These are phyloP conservation scores for Caradrina kadenii DNA, from an alignment of 2,888 invertebrate genomes.

Conservation along the genomic window DNA sequence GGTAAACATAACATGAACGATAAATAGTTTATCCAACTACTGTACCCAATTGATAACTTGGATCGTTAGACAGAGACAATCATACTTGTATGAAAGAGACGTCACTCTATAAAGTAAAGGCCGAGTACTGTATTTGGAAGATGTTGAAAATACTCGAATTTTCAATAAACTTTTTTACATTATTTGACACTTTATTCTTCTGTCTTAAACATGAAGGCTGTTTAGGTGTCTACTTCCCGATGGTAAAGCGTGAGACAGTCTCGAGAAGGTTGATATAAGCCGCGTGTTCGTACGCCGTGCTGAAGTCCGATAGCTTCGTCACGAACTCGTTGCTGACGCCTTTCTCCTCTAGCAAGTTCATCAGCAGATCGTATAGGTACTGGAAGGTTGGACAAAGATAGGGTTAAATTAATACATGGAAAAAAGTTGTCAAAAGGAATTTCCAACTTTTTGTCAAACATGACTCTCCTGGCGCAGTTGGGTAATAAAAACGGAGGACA, in stretches of 20 bases:
- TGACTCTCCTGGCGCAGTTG: no score
- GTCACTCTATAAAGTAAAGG: background rate
- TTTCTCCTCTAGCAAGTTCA: conserved; percentile 98
- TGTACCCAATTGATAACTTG: no score
- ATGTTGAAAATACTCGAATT: conserved; percentile 31
- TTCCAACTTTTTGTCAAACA: no score
- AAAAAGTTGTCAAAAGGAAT: background rate
- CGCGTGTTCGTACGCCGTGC: conserved; percentile 97
- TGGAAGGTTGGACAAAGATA: conserved; percentile 82
- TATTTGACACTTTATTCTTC: conserved; percentile 31
- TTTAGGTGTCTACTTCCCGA: conserved; percentile 83
- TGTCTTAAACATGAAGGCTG: background rate
- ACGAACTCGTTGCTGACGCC: conserved; percentile 98
- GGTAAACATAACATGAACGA: background rate
- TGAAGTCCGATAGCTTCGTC: conserved; percentile 96
- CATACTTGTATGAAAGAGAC: background rate
- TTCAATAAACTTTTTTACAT: conserved; percentile 8
- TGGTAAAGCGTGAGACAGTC: conserved; percentile 96
- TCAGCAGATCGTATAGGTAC: conserved; percentile 98
- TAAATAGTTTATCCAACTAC: background rate
- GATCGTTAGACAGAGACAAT: background rate
- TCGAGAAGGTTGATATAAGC: conserved; percentile 97
- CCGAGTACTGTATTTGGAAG: background rate
- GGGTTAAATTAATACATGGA: conserved; percentile 1
- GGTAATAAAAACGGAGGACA: no score